Evolutionary conservation across 2,113 vertebrate genomes (phyloP), one percentile per base, ranked within the genome.

Genomic region (Psettodes erumei): DNA sequence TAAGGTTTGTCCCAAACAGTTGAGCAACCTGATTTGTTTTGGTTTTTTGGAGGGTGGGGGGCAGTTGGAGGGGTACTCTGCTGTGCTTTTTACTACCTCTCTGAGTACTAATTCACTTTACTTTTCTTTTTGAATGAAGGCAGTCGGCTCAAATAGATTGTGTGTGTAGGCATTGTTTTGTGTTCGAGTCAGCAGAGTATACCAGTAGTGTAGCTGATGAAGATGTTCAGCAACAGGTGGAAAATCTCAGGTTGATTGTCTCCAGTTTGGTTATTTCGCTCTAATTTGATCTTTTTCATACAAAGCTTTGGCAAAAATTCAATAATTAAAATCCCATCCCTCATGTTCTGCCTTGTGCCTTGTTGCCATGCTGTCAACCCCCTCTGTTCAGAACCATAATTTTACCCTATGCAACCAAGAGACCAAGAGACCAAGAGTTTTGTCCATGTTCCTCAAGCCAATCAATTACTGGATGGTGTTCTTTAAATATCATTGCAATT

Each of bases 11-110:
- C 55, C 69, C 73, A 88, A 87, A 84, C 53, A 65, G 58, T 71
- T 88, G 78, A 86, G 83, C 79, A 88, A 90, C 86, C 55, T 51
- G 13, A 66, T 79, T 75, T 81, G n/a, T n/a, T n/a, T n/a, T n/a
- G n/a, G n/a, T n/a, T n/a, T n/a, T n/a, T n/a, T n/a, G n/a, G n/a
- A n/a, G n/a, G n/a, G n/a, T 79, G 43, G 30, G 80, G 51, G 55
- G 23, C 7, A 18, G 42, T 5, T 30, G n/a, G 19, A 64, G 55
- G 59, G 63, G 61, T 50, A 23, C 21, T 1, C 15, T 71, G 30
- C 47, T 33, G 37, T 53, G 30, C 62, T 33, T 54, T 13, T 66
- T 9, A 25, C 19, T 47, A 42, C 71, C 65, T 33, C 13, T 71
- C 23, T 38, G 42, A 59, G 10, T 33, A 15, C 35, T 15, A 25